Evolutionary conservation across 2,113 vertebrate genomes (phyloP).

Genomic region (Sinocyclocheilus maitianheensis): DNA sequence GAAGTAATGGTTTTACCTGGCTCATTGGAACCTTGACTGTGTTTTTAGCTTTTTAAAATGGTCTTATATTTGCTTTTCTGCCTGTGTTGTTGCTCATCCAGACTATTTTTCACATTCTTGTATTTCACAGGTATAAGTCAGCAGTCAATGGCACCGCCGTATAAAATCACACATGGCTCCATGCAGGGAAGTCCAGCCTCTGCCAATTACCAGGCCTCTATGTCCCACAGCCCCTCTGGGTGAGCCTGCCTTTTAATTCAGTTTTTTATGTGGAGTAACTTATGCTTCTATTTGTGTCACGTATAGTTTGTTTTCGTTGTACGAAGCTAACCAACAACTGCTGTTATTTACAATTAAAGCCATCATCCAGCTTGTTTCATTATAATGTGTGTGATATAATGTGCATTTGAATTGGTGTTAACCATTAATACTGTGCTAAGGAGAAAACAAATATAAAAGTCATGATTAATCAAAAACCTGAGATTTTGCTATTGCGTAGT

Average conservation of each 20-base stretch:
- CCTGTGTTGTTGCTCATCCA: not conserved
- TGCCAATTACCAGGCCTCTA: slow-evolving; percentile 93
- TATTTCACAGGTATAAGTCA: slow-evolving; percentile 49
- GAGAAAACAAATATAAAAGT: not conserved
- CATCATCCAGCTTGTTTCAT: not conserved
- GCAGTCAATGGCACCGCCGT: slow-evolving; percentile 88
- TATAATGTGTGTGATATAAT: not conserved
- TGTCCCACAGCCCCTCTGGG: slow-evolving; percentile 96
- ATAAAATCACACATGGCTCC: slow-evolving; percentile 95
- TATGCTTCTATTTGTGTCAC: not conserved
- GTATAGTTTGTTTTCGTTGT: not conserved
- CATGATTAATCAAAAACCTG: not conserved
- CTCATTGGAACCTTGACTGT: not conserved
- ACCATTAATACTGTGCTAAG: not conserved
- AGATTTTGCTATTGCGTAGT: not conserved
- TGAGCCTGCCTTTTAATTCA: slow-evolving; percentile 62
- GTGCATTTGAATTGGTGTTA: not conserved
- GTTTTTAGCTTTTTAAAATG: not conserved
- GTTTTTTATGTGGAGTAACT: not conserved
- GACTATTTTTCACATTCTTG: not conserved
- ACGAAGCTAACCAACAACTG: not conserved
- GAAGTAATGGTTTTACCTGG: not conserved
- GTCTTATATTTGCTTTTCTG: not conserved
- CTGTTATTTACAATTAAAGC: not conserved
- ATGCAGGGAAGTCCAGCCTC: slow-evolving; percentile 95